phyloP scores from a whole-genome alignment of 2,888 invertebrate species.

The Scaptomyza polygonia region DNA sequence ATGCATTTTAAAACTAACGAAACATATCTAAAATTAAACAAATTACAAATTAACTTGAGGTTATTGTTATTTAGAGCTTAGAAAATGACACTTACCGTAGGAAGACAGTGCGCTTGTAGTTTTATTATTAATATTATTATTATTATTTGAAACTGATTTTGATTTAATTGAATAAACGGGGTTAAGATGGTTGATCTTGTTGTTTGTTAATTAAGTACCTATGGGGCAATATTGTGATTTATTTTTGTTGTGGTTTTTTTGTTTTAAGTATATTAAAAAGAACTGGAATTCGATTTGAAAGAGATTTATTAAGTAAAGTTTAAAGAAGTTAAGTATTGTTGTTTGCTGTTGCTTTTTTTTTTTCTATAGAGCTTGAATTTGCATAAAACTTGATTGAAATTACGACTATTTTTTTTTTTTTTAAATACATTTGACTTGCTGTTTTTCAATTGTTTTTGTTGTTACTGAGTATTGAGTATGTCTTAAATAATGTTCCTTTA shows the following conservation, averaged over 20 bases:
- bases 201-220: conserved; percentile 61
- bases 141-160: conserved; percentile 32
- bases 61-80: conserved; percentile 68
- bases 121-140: conserved; percentile 32
- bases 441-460: conserved; percentile 13
- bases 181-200: conserved; percentile 42
- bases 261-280: conserved; percentile 58
- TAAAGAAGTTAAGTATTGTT: conserved; percentile 65
- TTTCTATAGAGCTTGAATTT: conserved; percentile 31
- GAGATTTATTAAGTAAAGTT: conserved; percentile 78
- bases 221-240: conserved; percentile 40
- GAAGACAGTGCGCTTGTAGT: conserved; percentile 69
- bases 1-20: conserved; percentile 37
- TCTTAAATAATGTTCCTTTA: conserved; percentile 36
- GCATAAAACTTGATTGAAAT: conserved; percentile 43
- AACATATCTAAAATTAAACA: conserved; percentile 41
- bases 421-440: conserved; percentile 35
- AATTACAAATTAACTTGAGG: conserved; percentile 42
- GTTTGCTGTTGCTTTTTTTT: conserved; percentile 21
- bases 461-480: conserved; percentile 34
- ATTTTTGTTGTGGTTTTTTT: conserved; percentile 5
- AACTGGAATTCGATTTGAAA: conserved; percentile 80
- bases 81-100: conserved; percentile 73
- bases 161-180: conserved; percentile 27
- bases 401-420: conserved; percentile 39